Conservation (phyloP, 2,113 vertebrate species). For the Misgurnus mizolepis region DNA sequence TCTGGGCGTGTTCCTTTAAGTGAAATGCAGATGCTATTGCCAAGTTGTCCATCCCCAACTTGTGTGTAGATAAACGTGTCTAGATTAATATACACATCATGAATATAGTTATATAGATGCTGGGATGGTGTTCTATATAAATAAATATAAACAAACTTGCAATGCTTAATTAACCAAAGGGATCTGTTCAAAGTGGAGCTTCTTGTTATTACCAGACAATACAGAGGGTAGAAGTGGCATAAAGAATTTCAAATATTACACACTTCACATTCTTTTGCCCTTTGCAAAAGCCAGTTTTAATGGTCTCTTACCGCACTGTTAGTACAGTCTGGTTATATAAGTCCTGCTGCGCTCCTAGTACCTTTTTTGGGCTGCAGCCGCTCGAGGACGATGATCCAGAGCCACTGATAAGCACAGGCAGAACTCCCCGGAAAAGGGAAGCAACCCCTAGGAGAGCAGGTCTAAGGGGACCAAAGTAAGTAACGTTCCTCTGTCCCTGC, state of each 20-base stretch:
- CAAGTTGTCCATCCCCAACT: no score
- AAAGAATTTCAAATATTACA: neutral
- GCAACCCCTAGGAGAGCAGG: constrained; percentile 57
- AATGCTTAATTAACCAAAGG: no score
- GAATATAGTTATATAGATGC: no score
- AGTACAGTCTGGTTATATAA: constrained; percentile 8
- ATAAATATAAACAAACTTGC: no score
- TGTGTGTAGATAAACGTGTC: no score
- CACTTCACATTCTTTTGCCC: neutral
- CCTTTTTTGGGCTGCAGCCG: constrained; percentile 38
- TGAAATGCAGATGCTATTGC: no score
- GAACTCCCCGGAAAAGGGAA: constrained; percentile 51
- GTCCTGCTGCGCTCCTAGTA: constrained; percentile 47
- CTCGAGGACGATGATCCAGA: constrained; percentile 45
- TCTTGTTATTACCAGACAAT: no score
- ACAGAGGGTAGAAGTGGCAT: no score
- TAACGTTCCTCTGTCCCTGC: constrained; percentile 10
- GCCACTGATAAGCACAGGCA: neutral
- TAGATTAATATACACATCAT: no score
- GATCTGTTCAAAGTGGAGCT: no score
- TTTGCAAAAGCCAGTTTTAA: neutral
- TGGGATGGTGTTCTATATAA: no score
- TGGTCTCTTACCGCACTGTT: neutral
- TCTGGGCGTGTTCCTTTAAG: no score
- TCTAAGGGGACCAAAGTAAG: constrained; percentile 62